Evolutionary conservation across 2,888 invertebrate species (phyloP).

Genomic region (Alcis repandata): DNA sequence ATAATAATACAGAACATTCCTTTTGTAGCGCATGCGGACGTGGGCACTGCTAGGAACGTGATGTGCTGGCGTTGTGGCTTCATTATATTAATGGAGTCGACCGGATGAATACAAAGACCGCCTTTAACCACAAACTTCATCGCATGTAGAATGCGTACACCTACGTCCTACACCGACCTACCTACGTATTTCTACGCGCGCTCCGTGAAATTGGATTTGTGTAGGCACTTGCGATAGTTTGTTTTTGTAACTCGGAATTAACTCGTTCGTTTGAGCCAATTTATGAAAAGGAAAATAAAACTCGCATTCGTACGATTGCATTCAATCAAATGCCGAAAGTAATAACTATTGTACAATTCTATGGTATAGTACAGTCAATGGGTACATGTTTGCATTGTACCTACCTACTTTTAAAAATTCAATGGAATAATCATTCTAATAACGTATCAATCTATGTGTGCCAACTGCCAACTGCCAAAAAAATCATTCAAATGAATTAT

Average conservation of each 20-base stretch:
- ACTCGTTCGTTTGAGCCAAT: too few species aligned
- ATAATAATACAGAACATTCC: constrained; percentile 85
- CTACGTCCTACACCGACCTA: neutral
- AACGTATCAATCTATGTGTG: too few species aligned
- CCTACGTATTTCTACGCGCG: constrained; percentile 64
- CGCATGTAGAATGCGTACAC: constrained; percentile 53
- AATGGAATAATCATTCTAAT: too few species aligned
- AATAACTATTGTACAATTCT: too few species aligned
- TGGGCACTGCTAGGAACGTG: constrained; percentile 76
- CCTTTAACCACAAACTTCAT: constrained; percentile 73
- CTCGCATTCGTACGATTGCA: neutral
- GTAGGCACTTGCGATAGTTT: neutral
- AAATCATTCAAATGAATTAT: too few species aligned
- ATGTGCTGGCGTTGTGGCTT: constrained; percentile 79
- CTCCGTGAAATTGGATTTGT: constrained; percentile 66
- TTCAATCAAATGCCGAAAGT: too few species aligned
- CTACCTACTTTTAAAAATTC: too few species aligned
- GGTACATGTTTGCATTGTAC: too few species aligned
- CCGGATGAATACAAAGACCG: constrained; percentile 83
- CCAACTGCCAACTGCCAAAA: too few species aligned
- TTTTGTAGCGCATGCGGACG: constrained; percentile 83
- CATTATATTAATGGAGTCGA: constrained; percentile 83
- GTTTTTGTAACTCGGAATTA: too few species aligned
- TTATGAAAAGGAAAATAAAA: neutral
- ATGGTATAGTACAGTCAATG: too few species aligned